phyloP scores from a whole-genome alignment of 2,113 vertebrate genomes.

The Lepisosteus oculatus region DNA sequence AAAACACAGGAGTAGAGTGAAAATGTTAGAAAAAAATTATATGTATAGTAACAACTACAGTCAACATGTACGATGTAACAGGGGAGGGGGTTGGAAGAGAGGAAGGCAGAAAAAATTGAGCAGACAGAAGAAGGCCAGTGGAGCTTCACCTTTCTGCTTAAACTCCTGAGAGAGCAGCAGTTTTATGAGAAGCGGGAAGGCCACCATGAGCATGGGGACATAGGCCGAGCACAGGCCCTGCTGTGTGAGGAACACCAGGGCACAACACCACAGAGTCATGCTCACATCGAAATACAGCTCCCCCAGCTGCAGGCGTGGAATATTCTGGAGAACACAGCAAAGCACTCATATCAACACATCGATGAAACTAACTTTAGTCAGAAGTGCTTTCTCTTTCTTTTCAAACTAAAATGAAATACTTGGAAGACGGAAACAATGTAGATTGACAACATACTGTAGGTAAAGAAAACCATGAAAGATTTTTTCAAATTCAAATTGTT shows the following conservation, averaged over 20 bases:
- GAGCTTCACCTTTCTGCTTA: constrained; percentile 70
- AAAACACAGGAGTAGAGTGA: background rate
- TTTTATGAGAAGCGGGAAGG: constrained; percentile 80
- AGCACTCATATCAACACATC: background rate
- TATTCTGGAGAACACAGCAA: constrained; percentile 59
- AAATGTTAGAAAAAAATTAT: background rate
- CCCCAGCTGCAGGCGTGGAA: constrained; percentile 72
- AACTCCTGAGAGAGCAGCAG: constrained; percentile 75
- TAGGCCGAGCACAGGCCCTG: constrained; percentile 85
- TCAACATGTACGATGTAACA: too few relatives aligned
- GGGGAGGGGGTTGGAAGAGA: background rate
- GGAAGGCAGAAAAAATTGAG: background rate
- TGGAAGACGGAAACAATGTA: too few relatives aligned
- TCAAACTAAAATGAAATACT: too few relatives aligned
- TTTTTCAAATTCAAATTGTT: too few relatives aligned
- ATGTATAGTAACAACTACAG: background rate
- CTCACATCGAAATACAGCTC: constrained; percentile 86
- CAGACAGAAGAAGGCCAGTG: background rate
- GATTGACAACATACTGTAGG: too few relatives aligned
- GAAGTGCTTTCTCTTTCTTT: too few relatives aligned
- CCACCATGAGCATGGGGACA: constrained; percentile 84
- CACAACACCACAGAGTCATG: constrained; percentile 78
- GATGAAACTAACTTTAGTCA: too few relatives aligned
- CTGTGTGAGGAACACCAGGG: constrained; percentile 73
- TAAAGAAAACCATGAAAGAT: too few relatives aligned